A percentile compares a stretch with the other conserved stretches of the same genome.
These are phyloP conservation scores for Nebria salina DNA, from an alignment of 2,888 invertebrate genomes.

Conservation along the genomic window DNA sequence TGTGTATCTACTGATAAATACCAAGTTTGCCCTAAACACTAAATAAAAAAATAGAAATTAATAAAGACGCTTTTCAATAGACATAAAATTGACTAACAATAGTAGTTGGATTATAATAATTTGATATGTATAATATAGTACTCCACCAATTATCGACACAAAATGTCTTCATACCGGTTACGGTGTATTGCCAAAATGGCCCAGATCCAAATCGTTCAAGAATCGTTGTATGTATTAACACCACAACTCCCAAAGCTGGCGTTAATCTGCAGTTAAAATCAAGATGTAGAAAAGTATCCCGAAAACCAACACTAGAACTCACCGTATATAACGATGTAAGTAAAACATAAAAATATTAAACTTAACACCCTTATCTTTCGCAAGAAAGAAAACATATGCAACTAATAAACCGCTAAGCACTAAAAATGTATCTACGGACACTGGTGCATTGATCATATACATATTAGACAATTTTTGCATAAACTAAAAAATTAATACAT, in stretches of 20 bases:
- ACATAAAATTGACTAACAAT: background rate
- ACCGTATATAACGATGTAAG: slow-evolving; percentile 63
- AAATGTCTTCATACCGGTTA: slow-evolving; percentile 39
- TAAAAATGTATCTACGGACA: slow-evolving; percentile 73
- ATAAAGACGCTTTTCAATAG: background rate
- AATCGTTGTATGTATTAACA: slow-evolving; percentile 61
- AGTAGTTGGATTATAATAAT: slow-evolving; percentile 45
- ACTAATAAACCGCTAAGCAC: slow-evolving; percentile 70
- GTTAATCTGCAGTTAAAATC: slow-evolving; percentile 58
- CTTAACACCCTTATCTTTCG: slow-evolving; percentile 53
- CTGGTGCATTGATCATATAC: slow-evolving; percentile 61
- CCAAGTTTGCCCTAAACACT: slow-evolving; percentile 52
- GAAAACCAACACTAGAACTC: slow-evolving; percentile 36
- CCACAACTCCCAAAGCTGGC: slow-evolving; percentile 61
- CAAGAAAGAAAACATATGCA: slow-evolving; percentile 61
- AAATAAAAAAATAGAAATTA: slow-evolving; percentile 28
- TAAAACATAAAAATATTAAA: slow-evolving; percentile 59
- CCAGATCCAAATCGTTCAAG: slow-evolving; percentile 62
- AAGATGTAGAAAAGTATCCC: background rate
- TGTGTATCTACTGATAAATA: slow-evolving; percentile 50
- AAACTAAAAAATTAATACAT: slow-evolving; percentile 57
- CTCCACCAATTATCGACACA: slow-evolving; percentile 61
- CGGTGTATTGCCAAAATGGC: slow-evolving; percentile 59
- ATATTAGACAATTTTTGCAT: slow-evolving; percentile 50
- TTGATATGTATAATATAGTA: slow-evolving; percentile 59